phyloP scores from a whole-genome alignment of 2,888 invertebrate species.

The Xestia xanthographa region DNA sequence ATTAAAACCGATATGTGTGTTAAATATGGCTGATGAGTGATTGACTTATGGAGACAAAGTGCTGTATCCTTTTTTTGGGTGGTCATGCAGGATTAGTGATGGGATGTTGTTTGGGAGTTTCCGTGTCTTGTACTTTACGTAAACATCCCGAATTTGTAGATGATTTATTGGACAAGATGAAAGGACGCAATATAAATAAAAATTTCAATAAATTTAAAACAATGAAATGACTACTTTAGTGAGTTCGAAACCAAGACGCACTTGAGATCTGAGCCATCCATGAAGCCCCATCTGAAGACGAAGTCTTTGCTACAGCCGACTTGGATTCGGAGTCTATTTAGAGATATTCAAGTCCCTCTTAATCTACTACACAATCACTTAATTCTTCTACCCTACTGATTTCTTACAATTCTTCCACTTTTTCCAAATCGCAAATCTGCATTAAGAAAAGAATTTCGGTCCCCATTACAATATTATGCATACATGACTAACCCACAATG shows the following conservation, averaged over 20 bases:
- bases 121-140: constrained; percentile 5
- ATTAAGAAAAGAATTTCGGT: constrained; percentile 28
- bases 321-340: no score
- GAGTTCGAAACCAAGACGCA: no score
- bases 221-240: neutral
- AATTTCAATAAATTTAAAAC: neutral
- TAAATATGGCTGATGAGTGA: constrained; percentile 38
- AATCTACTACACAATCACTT: constrained; percentile 10
- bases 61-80: constrained; percentile 49
- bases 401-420: constrained; percentile 38
- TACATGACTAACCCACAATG: constrained; percentile 70
- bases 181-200: neutral
- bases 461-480: constrained; percentile 71
- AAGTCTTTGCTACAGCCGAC: no score
- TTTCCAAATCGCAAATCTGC: constrained; percentile 18
- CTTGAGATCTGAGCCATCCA: no score
- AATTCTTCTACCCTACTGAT: constrained; percentile 22
- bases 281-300: no score
- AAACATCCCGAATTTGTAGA: constrained; percentile 18
- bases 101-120: constrained; percentile 31
- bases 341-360: no score
- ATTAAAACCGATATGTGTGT: neutral
- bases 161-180: constrained; percentile 2
- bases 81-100: constrained; percentile 29
- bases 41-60: constrained; percentile 45